Conservation (phyloP, 2,113 vertebrate species). For the Sylvicapra grimmia region DNA sequence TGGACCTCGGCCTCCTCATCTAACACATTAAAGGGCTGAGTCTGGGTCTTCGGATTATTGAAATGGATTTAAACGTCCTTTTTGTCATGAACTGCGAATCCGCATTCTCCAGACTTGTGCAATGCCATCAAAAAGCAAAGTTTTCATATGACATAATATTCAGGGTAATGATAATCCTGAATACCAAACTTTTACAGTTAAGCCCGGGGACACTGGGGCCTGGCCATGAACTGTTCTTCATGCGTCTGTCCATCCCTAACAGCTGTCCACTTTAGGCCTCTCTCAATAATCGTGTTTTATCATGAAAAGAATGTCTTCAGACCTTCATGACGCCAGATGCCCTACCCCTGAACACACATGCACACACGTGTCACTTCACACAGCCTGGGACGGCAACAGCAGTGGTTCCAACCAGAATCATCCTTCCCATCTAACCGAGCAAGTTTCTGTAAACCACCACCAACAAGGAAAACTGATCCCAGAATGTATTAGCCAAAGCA, state of each 20-base stretch:
- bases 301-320: conserved; percentile 5
- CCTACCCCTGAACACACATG: background rate
- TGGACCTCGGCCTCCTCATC: background rate
- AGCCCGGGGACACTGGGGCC: background rate
- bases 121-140: background rate
- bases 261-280: background rate
- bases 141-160: background rate
- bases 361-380: background rate
- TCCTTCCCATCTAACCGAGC: background rate
- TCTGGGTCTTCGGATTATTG: background rate
- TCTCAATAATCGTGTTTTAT: background rate
- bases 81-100: background rate
- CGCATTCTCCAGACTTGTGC: background rate
- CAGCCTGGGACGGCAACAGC: background rate
- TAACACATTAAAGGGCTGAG: background rate
- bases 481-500: background rate
- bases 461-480: background rate
- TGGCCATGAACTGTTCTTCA: background rate
- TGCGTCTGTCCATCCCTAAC: background rate
- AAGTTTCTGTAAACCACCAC: conserved; percentile 11
- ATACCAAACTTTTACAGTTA: background rate
- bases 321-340: background rate
- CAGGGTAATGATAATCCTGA: background rate
- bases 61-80: background rate
- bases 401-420: background rate